Conservation (phyloP, 2,797 vertebrate species). For the Tragelaphus eurycerus region DNA sequence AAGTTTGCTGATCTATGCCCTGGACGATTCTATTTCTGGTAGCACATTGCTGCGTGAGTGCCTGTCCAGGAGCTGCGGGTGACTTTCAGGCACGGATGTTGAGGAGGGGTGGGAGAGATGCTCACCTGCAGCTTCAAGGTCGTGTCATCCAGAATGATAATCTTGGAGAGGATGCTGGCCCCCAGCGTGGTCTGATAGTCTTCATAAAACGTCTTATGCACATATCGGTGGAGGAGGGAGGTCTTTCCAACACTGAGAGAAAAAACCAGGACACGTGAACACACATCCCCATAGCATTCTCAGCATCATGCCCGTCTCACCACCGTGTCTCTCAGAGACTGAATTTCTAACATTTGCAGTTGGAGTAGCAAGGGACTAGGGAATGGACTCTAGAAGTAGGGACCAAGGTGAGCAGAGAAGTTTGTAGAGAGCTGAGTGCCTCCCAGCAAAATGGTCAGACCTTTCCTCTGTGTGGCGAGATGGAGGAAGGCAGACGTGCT, state of each 20-base stretch:
- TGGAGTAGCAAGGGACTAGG: neutral
- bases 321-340: neutral
- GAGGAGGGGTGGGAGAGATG: neutral
- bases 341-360: neutral
- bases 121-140: conserved; percentile 86
- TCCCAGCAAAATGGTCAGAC: neutral
- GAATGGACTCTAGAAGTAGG: neutral
- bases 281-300: neutral
- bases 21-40: neutral
- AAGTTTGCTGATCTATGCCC: neutral
- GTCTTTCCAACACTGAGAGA: conserved; percentile 86
- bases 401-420: neutral
- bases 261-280: neutral
- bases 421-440: neutral
- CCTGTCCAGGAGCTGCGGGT: accelerated
- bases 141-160: conserved; percentile 78
- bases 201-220: conserved; percentile 85
- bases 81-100: neutral
- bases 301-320: neutral
- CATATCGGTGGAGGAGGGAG: conserved; percentile 86
- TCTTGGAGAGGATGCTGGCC: conserved; percentile 86
- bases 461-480: neutral
- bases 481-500: neutral
- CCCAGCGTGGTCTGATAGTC: conserved; percentile 88
- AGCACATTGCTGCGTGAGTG: neutral